Evolutionary conservation across 2,113 vertebrate genomes (phyloP).

Genomic region (Pandion haliaetus): DNA sequence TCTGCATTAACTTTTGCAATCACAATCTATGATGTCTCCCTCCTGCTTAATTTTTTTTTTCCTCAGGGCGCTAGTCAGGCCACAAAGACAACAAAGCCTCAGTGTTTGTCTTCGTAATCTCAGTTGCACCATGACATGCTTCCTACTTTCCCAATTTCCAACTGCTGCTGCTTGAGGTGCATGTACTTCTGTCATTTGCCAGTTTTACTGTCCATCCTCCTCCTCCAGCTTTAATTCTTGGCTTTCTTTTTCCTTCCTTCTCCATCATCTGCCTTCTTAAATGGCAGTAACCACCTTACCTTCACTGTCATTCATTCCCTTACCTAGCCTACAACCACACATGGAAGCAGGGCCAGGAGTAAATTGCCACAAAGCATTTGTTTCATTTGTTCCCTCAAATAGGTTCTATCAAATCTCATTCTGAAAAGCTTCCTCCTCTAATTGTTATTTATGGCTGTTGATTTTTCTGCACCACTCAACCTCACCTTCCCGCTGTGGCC

Average conservation of each 20-base stretch:
- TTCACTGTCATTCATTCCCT: background rate
- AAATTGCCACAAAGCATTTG: background rate
- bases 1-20: background rate
- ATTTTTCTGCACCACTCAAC: background rate
- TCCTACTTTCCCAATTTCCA: background rate
- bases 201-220: background rate
- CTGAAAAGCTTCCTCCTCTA: background rate
- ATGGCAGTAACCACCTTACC: background rate
- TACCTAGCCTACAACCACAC: background rate
- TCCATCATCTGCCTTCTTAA: background rate
- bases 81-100: background rate
- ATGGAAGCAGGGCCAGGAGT: fast-evolving
- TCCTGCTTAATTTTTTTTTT: background rate
- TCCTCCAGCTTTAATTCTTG: background rate
- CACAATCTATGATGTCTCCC: background rate
- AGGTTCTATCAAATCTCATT: background rate
- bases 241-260: background rate
- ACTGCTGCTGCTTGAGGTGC: background rate
- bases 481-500: background rate
- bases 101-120: background rate
- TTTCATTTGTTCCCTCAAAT: background rate
- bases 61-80: background rate
- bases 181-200: background rate
- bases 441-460: background rate
- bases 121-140: background rate